Evolutionary conservation across 2,888 invertebrate species (phyloP).

Genomic region (Chironomus tentans): DNA sequence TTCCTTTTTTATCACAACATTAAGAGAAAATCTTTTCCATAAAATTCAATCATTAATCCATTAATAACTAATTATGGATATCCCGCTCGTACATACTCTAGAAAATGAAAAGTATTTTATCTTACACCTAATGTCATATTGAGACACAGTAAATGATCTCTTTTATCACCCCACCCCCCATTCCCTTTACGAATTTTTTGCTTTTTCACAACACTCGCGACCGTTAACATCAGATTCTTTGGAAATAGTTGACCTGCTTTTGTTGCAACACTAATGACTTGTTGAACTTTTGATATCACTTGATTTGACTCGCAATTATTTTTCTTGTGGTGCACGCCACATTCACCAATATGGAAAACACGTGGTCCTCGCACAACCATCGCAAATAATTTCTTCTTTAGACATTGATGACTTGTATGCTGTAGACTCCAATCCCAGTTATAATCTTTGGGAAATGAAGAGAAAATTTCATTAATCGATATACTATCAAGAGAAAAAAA

Average conservation of each 20-base stretch:
- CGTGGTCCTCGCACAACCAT: conserved; percentile 87
- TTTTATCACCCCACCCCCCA: conserved; percentile 92
- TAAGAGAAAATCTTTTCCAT: background rate
- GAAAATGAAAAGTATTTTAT: background rate
- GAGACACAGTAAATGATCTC: conserved; percentile 75
- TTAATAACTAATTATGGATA: background rate
- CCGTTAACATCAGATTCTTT: conserved; percentile 54
- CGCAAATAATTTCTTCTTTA: conserved; percentile 67
- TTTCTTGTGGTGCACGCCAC: conserved; percentile 94
- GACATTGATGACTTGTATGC: conserved; percentile 77
- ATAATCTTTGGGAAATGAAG: conserved; percentile 67
- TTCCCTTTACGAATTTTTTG: conserved; percentile 78
- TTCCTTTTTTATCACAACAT: conserved; percentile 34
- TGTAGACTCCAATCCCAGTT: conserved; percentile 99
- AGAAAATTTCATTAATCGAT: too few relatives aligned
- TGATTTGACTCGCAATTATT: conserved; percentile 80
- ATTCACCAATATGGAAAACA: conserved; percentile 98
- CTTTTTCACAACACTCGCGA: conserved; percentile 59
- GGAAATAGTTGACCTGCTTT: conserved; percentile 58
- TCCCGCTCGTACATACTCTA: too few relatives aligned
- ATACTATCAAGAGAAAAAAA: too few relatives aligned
- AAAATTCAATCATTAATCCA: background rate
- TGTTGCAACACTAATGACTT: conserved; percentile 60
- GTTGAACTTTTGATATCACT: conserved; percentile 75
- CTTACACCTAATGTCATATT: conserved; percentile 50